Percentiles rank a stretch among this genome's conserved stretches.
Evolutionary conservation across 1,140 invertebrate genomes (phyloP).

Genomic region (Trichogramma pretiosum): DNA sequence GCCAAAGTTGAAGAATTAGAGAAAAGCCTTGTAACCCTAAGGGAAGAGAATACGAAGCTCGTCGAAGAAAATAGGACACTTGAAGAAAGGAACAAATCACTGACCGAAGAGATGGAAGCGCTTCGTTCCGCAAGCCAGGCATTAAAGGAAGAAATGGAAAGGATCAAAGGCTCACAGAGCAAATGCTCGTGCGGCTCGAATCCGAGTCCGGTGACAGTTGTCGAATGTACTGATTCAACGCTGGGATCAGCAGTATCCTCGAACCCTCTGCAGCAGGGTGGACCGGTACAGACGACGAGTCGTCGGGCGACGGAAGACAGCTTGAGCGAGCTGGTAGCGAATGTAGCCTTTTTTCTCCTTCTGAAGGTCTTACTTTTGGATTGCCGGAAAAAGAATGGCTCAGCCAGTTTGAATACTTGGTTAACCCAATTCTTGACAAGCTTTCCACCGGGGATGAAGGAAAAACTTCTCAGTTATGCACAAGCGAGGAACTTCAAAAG

Average conservation of each 20-base stretch:
- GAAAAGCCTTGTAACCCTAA: constrained; percentile 54
- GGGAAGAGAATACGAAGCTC: constrained; percentile 56
- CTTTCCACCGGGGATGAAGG: constrained; percentile 64
- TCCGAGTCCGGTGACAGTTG: too few relatives aligned
- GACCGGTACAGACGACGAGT: constrained; percentile 53
- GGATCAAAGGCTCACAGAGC: too few relatives aligned
- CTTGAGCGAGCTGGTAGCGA: constrained; percentile 52
- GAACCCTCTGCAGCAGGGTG: constrained; percentile 75
- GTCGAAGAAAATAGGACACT: constrained; percentile 56
- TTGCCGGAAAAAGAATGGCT: constrained; percentile 58
- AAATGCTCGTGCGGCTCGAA: too few relatives aligned
- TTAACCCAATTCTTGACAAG: constrained; percentile 69
- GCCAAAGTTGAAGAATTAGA: constrained; percentile 84
- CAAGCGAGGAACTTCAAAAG: too few relatives aligned
- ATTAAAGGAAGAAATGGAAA: constrained; percentile 36
- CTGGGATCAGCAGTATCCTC: constrained; percentile 64
- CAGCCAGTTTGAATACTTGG: constrained; percentile 65
- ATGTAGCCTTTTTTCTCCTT: constrained; percentile 67
- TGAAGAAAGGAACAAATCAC: constrained; percentile 55
- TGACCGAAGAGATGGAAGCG: constrained; percentile 55
- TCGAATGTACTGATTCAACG: constrained; percentile 50
- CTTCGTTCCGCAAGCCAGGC: constrained; percentile 47
- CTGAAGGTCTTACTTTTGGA: constrained; percentile 66
- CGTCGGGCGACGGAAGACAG: constrained; percentile 34
- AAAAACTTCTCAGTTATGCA: constrained; percentile 47